phyloP scores from a whole-genome alignment of 2,888 invertebrate genomes.

The Epinotia brunnichana region DNA sequence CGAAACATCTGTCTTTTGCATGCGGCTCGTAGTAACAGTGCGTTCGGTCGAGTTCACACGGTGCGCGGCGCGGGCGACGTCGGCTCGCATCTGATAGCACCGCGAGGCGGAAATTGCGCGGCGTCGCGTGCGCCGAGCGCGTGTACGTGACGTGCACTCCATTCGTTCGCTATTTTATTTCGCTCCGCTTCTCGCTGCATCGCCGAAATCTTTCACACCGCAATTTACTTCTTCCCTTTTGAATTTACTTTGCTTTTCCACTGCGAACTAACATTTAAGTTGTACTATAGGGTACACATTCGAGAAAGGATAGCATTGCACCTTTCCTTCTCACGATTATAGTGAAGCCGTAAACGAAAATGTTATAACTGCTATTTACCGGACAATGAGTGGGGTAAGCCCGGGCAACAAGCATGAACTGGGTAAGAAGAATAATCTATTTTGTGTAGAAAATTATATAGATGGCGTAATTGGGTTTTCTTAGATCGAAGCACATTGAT shows the following conservation, averaged over 20 bases:
- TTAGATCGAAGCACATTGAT: too few species aligned
- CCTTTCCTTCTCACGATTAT: neutral
- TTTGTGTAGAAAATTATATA: too few species aligned
- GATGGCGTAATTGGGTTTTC: too few species aligned
- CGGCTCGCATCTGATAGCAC: conserved; percentile 68
- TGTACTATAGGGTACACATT: conserved; percentile 13
- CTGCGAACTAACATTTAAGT: conserved; percentile 23
- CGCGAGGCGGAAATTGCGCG: conserved; percentile 77
- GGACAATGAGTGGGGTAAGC: neutral
- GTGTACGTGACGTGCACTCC: conserved; percentile 75
- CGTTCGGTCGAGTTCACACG: conserved; percentile 57
- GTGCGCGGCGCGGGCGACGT: conserved; percentile 59
- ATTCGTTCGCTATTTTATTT: conserved; percentile 71
- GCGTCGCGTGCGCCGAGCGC: conserved; percentile 76
- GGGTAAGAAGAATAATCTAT: too few species aligned
- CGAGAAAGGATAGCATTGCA: neutral
- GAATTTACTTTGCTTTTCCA: conserved; percentile 48
- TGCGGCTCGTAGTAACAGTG: conserved; percentile 53
- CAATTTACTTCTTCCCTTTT: conserved; percentile 48
- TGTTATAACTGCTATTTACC: neutral
- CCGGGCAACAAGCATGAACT: too few species aligned
- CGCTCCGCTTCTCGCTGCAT: conserved; percentile 61
- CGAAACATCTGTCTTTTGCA: conserved; percentile 50
- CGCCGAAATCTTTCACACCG: conserved; percentile 62
- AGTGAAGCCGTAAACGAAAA: neutral